Evolutionary conservation across 2,797 vertebrate genomes (phyloP).

Genomic region (Coendou prehensilis): DNA sequence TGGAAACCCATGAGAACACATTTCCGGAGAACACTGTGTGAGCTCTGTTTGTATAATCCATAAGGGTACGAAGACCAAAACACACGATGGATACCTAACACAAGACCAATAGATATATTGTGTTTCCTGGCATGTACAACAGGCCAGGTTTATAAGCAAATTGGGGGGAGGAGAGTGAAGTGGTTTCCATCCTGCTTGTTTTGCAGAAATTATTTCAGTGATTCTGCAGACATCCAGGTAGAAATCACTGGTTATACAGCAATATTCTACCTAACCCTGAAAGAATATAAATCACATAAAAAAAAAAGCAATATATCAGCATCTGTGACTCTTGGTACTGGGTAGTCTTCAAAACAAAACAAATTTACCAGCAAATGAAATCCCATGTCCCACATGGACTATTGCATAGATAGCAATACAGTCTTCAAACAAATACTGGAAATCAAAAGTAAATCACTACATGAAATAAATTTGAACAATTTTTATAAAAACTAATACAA

Average conservation of each 20-base stretch:
- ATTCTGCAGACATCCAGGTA: not conserved
- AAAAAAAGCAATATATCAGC: not conserved
- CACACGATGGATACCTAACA: not conserved
- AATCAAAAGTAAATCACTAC: not conserved
- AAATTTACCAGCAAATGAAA: constrained; percentile 10
- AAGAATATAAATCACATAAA: not conserved
- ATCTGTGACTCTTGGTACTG: not conserved
- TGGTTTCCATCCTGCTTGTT: not conserved
- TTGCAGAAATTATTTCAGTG: constrained; percentile 40
- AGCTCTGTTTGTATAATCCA: not conserved
- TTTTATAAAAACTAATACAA: not conserved
- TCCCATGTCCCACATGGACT: not conserved
- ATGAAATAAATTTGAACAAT: not conserved
- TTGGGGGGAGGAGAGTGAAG: not conserved
- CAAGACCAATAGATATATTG: not conserved
- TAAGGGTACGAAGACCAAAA: not conserved
- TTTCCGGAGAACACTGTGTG: not conserved
- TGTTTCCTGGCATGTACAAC: not conserved
- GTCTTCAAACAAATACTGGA: not conserved
- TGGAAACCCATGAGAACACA: not conserved
- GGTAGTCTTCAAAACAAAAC: not conserved
- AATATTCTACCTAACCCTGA: constrained; percentile 14
- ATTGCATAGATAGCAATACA: not conserved
- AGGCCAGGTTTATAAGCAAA: not conserved
- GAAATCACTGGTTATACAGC: not conserved